These are phyloP conservation scores for Brachynemurus nebulosus DNA, from an alignment of 2,888 invertebrate genomes.

Conservation along the genomic window DNA sequence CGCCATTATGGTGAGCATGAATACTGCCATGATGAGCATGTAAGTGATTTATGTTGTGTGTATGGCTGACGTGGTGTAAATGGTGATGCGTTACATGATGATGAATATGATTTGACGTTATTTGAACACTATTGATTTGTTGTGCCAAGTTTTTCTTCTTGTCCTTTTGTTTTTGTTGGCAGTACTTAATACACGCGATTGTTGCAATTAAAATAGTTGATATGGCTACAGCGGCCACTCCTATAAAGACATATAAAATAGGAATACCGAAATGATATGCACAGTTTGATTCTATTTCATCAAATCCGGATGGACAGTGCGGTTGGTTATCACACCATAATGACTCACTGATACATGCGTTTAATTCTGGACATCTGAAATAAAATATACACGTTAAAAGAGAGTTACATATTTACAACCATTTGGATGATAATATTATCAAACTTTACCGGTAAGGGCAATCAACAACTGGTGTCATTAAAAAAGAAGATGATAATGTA, in stretches of 20 bases:
- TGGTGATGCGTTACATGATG: constrained; percentile 41
- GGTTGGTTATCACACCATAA: constrained; percentile 69
- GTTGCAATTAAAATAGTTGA: constrained; percentile 43
- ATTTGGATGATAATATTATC: constrained; percentile 4
- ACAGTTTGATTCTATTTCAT: constrained; percentile 65
- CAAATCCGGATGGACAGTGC: constrained; percentile 70
- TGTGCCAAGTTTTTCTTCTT: constrained; percentile 39
- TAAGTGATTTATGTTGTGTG: constrained; percentile 34
- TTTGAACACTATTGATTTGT: constrained; percentile 39
- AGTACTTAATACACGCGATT: constrained; percentile 43
- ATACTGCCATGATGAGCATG: constrained; percentile 16
- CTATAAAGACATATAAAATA: constrained; percentile 48
- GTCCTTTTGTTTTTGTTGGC: constrained; percentile 43
- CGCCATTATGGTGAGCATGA: constrained; percentile 14
- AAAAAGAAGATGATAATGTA: constrained; percentile 36
- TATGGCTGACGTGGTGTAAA: constrained; percentile 36
- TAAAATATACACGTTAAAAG: too few species aligned
- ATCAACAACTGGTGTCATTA: constrained; percentile 44
- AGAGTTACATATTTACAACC: too few species aligned
- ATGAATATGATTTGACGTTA: constrained; percentile 23
- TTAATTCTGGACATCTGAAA: constrained; percentile 62
- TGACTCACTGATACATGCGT: constrained; percentile 63
- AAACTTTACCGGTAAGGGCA: constrained; percentile 50
- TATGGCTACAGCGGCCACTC: constrained; percentile 46
- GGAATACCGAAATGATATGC: constrained; percentile 54